phyloP scores from a whole-genome alignment of 1,140 invertebrate species.

The Procambarus clarkii region DNA sequence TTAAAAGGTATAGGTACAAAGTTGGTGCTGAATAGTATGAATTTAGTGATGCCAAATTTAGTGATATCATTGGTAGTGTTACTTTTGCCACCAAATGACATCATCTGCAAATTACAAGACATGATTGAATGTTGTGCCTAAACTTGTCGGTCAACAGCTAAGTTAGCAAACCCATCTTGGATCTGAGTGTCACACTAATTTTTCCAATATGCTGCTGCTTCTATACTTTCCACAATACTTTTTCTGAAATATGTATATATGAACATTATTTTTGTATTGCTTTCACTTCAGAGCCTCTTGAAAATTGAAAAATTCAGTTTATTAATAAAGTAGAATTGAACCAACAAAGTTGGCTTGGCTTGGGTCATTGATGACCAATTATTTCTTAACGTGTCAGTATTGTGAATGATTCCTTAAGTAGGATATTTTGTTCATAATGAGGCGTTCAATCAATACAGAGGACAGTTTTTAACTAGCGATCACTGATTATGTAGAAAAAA shows the following conservation, averaged over 20 bases:
- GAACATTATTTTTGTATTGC: slow-evolving; percentile 65
- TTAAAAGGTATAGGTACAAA: slow-evolving; percentile 55
- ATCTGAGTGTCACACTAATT: slow-evolving; percentile 8
- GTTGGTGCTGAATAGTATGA: slow-evolving; percentile 63
- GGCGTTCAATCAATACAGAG: not conserved
- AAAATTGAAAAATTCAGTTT: slow-evolving; percentile 38
- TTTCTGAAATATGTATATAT: slow-evolving; percentile 64
- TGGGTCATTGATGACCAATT: not conserved
- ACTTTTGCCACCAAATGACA: slow-evolving; percentile 21
- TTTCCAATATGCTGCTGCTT: not conserved
- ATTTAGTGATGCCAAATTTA: slow-evolving; percentile 56
- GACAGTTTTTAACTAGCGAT: not conserved
- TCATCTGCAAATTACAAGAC: not conserved
- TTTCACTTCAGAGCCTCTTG: slow-evolving; percentile 67
- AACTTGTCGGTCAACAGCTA: not conserved
- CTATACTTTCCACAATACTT: slow-evolving; percentile 34
- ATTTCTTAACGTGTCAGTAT: slow-evolving; percentile 3
- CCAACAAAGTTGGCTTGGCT: slow-evolving; percentile 21
- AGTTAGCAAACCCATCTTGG: not conserved
- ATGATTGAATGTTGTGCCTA: not conserved
- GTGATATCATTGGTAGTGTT: slow-evolving; percentile 25
- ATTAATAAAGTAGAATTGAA: slow-evolving; percentile 20
- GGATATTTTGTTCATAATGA: not conserved
- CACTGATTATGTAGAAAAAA: not conserved
- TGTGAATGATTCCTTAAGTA: not conserved